Evolutionary conservation across 2,888 invertebrate genomes (phyloP).

Genomic region (Drosophila macrospina): DNA sequence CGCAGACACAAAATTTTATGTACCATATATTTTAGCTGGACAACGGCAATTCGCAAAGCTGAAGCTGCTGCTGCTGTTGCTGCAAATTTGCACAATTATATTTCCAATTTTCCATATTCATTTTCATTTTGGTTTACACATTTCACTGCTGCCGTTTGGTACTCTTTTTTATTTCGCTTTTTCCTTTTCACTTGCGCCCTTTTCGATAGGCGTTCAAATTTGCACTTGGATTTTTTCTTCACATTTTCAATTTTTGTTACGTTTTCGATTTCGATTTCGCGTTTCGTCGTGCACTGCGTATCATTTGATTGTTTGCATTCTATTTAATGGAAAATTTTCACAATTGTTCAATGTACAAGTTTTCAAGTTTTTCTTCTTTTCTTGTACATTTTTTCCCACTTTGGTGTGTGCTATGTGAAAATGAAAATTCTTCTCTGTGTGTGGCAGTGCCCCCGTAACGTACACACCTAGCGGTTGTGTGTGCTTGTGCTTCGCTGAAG

Average conservation of each 20-base stretch:
- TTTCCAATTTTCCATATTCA: conserved; percentile 39
- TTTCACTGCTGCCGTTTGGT: conserved; percentile 52
- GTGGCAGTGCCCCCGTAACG: conserved; percentile 73
- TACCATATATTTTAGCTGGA: conserved; percentile 74
- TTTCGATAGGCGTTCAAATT: conserved; percentile 34
- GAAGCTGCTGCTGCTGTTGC: conserved; percentile 40
- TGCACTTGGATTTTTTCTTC: conserved; percentile 42
- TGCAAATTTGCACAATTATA: conserved; percentile 54
- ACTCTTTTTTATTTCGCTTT: background rate
- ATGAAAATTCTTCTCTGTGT: conserved; percentile 71
- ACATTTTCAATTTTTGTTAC: conserved; percentile 31
- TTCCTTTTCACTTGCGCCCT: conserved; percentile 19
- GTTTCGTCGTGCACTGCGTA: conserved; percentile 36
- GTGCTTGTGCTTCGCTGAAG: conserved; percentile 75
- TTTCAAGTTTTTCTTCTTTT: conserved; percentile 63
- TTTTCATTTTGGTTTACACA: conserved; percentile 45
- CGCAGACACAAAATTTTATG: conserved; percentile 71
- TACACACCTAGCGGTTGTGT: conserved; percentile 79
- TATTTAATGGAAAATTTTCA: conserved; percentile 64
- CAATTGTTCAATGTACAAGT: conserved; percentile 25
- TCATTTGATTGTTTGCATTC: conserved; percentile 32
- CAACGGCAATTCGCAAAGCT: conserved; percentile 43
- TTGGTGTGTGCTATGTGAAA: conserved; percentile 68
- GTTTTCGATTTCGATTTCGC: conserved; percentile 31
- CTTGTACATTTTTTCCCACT: conserved; percentile 63